Percentiles rank a stretch among this genome's conserved stretches.
phyloP scores from a whole-genome alignment of 2,888 invertebrate genomes.

The Dilophus febrilis region DNA sequence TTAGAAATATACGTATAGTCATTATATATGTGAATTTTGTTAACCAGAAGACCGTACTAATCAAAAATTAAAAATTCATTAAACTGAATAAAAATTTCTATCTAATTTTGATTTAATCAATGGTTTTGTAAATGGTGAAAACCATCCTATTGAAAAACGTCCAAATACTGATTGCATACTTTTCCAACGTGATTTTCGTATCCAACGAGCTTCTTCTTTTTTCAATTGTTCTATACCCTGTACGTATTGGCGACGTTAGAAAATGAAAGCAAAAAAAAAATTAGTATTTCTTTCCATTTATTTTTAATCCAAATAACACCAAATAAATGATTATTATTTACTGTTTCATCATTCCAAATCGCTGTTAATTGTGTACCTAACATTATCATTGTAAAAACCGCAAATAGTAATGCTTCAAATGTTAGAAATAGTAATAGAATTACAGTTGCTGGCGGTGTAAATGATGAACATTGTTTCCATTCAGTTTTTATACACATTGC shows the following conservation, averaged over 20 bases:
- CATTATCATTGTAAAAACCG: conserved; percentile 96
- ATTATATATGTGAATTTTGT: too few relatives aligned
- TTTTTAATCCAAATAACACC: too few relatives aligned
- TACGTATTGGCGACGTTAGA: too few relatives aligned
- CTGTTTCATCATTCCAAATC: conserved; percentile 97
- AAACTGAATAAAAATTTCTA: conserved; percentile 72
- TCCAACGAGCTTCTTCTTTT: conserved; percentile 88
- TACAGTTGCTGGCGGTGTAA: conserved; percentile 91
- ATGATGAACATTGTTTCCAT: conserved; percentile 87
- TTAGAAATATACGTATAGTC: too few relatives aligned
- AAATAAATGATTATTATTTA: too few relatives aligned
- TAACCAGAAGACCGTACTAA: too few relatives aligned
- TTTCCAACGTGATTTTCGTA: conserved; percentile 82
- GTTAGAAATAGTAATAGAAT: conserved; percentile 78
- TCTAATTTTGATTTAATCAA: conserved; percentile 61
- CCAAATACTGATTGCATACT: conserved; percentile 95
- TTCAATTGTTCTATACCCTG: conserved; percentile 95
- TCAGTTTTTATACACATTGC: conserved; percentile 82
- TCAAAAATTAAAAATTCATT: too few relatives aligned
- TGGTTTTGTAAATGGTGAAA: conserved; percentile 56
- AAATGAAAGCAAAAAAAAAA: conserved; percentile 2
- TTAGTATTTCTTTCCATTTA: too few relatives aligned
- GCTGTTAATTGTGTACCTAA: conserved; percentile 90
- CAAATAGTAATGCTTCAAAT: conserved; percentile 89
- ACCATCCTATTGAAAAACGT: conserved; percentile 87